Percentiles rank a stretch among this genome's conserved stretches.
Evolutionary conservation across 37 sponge, comb jelly and placozoan species (phyloP).

Genomic region (Oopsacas minuta): DNA sequence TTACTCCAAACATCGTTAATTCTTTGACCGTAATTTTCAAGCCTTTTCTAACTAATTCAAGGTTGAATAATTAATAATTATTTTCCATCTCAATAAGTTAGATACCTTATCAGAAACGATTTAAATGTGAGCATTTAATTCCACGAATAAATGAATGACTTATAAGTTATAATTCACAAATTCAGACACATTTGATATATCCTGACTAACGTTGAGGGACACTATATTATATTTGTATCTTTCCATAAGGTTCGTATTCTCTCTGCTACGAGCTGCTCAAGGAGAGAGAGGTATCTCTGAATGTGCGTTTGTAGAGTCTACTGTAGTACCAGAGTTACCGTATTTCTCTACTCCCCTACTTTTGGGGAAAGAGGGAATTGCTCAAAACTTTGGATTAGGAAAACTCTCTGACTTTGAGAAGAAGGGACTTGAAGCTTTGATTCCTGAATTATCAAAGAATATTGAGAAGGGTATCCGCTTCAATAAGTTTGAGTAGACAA

Average conservation of each 20-base stretch:
- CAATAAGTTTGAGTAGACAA: conserved; percentile 20
- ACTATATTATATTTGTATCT: neutral
- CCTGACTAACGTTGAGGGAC: neutral
- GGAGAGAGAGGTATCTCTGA: conserved; percentile 68
- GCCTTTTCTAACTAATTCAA: too few species aligned
- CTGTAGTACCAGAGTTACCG: conserved; percentile 43
- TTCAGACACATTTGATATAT: too few species aligned
- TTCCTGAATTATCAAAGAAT: conserved; percentile 69
- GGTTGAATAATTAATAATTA: too few species aligned
- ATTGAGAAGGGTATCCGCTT: conserved; percentile 67
- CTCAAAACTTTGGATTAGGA: conserved; percentile 70
- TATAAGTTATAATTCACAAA: too few species aligned
- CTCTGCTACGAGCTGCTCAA: conserved; percentile 25
- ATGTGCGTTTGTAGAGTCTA: conserved; percentile 84
- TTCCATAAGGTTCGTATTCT: conserved; percentile 20
- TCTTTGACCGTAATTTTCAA: too few species aligned
- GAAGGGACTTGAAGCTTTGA: conserved; percentile 51
- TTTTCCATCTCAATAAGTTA: too few species aligned
- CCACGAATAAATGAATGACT: too few species aligned
- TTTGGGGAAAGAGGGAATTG: conserved; percentile 69
- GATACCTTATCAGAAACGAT: too few species aligned
- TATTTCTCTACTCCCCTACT: conserved; percentile 85
- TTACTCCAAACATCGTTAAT: too few species aligned
- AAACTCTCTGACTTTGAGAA: conserved; percentile 69
- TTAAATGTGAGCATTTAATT: too few species aligned